Conservation (phyloP, 1,140 invertebrate species). For the Drosophila neocordata region DNA sequence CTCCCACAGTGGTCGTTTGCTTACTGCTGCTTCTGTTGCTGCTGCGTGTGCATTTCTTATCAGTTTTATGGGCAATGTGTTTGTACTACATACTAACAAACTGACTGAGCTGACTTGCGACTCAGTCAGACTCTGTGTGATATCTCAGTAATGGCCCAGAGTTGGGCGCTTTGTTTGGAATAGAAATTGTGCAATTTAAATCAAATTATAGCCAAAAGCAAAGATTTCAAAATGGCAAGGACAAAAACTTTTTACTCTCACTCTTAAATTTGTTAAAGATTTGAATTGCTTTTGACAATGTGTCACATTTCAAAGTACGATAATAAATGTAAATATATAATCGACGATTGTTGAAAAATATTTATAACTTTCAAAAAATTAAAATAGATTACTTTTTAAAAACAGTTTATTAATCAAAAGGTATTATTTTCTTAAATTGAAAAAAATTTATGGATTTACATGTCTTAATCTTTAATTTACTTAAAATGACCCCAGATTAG, state of each 20-base stretch:
- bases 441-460: too few relatives aligned
- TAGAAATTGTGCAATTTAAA: constrained; percentile 9
- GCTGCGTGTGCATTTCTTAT: constrained; percentile 11
- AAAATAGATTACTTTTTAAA: too few relatives aligned
- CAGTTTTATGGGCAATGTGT: constrained; percentile 10
- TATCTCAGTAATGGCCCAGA: constrained; percentile 3
- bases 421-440: too few relatives aligned
- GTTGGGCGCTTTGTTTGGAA: constrained; percentile 7
- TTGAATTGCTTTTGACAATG: background rate
- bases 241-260: background rate
- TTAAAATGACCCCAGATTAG: too few relatives aligned
- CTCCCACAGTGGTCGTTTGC: constrained; percentile 2
- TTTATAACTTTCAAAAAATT: too few relatives aligned
- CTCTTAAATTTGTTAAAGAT: background rate
- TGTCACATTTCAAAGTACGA: background rate
- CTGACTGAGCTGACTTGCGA: background rate
- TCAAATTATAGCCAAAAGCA: constrained; percentile 2
- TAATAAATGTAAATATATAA: background rate
- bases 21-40: background rate
- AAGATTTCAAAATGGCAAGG: constrained; percentile 1
- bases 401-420: too few relatives aligned
- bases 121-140: background rate
- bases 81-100: constrained; percentile 6
- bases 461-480: too few relatives aligned
- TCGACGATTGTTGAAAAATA: too few relatives aligned